Conservation (phyloP, 2,113 vertebrate species). For the Eubucco bourcierii region DNA sequence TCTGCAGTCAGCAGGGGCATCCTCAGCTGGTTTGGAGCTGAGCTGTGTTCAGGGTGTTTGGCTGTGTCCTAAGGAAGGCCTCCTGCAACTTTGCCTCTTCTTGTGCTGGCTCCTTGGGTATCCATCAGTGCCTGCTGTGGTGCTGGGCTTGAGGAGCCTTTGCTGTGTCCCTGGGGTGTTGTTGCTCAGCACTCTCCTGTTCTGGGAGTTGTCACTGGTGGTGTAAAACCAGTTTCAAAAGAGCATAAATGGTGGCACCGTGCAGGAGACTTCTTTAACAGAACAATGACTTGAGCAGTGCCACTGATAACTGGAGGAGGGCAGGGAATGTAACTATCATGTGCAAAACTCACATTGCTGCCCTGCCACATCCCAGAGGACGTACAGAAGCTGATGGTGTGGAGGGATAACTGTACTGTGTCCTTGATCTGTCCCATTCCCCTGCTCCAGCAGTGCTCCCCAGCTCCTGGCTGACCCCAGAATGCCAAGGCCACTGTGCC, state of each 20-base stretch:
- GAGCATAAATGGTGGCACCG: too few species aligned
- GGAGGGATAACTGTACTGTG: accelerated
- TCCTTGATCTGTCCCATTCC: background rate
- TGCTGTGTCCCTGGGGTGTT: background rate
- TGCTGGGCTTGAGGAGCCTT: background rate
- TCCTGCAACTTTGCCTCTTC: accelerated
- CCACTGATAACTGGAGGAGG: background rate
- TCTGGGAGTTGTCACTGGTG: background rate
- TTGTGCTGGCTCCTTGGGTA: background rate
- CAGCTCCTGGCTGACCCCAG: too few species aligned
- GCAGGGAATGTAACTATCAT: accelerated
- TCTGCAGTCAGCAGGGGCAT: too few species aligned
- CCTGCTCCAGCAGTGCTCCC: background rate
- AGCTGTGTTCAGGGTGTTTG: too few species aligned
- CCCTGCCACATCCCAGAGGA: accelerated
- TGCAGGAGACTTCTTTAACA: background rate
- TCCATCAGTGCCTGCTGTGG: background rate
- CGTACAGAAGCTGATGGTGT: background rate
- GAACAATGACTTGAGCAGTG: background rate
- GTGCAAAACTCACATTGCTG: background rate
- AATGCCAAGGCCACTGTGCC: background rate
- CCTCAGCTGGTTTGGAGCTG: too few species aligned
- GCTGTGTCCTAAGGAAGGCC: background rate
- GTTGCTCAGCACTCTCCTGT: background rate
- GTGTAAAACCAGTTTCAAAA: background rate